Evolutionary conservation across 2,888 invertebrate species (phyloP), one percentile per base, ranked within the genome.

Genomic region (Drosophila diplacantha): DNA sequence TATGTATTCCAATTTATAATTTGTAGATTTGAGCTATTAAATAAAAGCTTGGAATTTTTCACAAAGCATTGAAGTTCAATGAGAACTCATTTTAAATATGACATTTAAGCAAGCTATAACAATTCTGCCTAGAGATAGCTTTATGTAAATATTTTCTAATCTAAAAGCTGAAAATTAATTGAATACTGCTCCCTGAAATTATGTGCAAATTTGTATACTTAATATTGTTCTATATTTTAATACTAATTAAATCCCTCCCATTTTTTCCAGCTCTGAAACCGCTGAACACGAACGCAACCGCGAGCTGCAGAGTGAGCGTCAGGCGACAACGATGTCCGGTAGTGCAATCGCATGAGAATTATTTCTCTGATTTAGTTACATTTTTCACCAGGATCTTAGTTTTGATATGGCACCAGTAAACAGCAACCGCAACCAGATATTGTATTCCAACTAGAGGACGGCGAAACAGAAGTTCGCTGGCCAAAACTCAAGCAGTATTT

Each of bases 331-430:
- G 85, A 88, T 88, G 88, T 88, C 88, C 72, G 88, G 88, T 65
- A 88, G 89, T 87, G 87, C 88, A 86, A 89, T 88, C 80, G 88
- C 88, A 88, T 88, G 88, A 88, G 88, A 88, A 87, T 88, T 88
- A 88, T 88, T 88, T 88, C 89, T 88, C 88, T 88, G 88, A 88
- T 88, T 88, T 88, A 88, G 88, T 89, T 88, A 84, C 83, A 85
- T 80, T 85, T 86, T 87, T 80, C 56, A 62, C 65, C 72, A 69
- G 53, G 34, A 73, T 70, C 73, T 81, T 78, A 73, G 51, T 83
- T 82, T 83, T 70, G 47, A 74, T 57, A 67, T 57, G 43, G 41
- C 58, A 49, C 32, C 34, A 58, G 50, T 38, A 51, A 55, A 47
- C 39, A 39, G 44, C 22, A 49, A 62, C 20, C 39, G 44, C 60